Evolutionary conservation across 2,113 vertebrate species (phyloP).

Genomic region (Ageneiosus marmoratus): DNA sequence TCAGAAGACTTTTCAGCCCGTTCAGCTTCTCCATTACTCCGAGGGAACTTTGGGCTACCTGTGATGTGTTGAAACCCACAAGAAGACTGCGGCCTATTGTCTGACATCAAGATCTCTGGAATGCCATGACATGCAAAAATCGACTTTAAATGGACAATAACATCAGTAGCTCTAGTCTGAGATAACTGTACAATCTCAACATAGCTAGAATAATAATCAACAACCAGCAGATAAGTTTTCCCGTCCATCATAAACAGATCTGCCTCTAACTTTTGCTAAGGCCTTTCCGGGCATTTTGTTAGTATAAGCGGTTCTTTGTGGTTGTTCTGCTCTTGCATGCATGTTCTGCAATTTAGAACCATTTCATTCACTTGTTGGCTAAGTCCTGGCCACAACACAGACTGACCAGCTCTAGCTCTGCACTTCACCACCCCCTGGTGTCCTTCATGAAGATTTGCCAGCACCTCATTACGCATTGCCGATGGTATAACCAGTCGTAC

Average conservation of each 20-base stretch:
- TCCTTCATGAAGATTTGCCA: neutral
- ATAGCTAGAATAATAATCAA: neutral
- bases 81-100: neutral
- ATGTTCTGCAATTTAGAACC: neutral
- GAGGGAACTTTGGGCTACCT: too few relatives aligned
- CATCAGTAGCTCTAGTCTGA: too few relatives aligned
- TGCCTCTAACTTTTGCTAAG: neutral
- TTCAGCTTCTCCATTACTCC: neutral
- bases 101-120: neutral
- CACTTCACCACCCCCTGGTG: neutral
- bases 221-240: neutral
- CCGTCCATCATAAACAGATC: neutral
- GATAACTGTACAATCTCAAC: neutral
- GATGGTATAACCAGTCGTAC: neutral
- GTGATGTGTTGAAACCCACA: neutral
- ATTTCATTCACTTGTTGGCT: neutral
- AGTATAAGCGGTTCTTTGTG: neutral
- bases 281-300: fast-evolving
- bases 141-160: neutral
- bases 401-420: neutral
- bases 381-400: neutral
- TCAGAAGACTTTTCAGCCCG: neutral
- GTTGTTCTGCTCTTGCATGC: neutral
- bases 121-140: neutral
- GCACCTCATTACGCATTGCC: too few relatives aligned